Conservation (phyloP, 2,888 invertebrate genomes). For the Sycophila texana region DNA sequence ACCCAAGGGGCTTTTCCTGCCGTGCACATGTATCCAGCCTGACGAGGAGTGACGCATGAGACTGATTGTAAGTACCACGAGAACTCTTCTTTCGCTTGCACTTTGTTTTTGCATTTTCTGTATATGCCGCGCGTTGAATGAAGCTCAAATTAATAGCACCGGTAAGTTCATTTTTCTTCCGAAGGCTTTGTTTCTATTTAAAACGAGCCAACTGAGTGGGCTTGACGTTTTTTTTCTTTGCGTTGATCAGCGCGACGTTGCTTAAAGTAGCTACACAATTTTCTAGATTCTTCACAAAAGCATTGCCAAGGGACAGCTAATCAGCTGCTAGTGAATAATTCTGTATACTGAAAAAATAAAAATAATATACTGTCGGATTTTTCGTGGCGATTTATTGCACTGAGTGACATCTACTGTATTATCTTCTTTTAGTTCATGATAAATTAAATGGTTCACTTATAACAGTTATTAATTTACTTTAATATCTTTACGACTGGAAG, state of each 20-base stretch:
- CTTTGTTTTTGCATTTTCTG: not conserved
- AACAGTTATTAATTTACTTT: too few relatives aligned
- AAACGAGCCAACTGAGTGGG: not conserved
- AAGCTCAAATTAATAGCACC: not conserved
- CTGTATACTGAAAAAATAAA: too few relatives aligned
- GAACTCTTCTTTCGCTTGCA: not conserved
- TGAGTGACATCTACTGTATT: too few relatives aligned
- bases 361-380: too few relatives aligned
- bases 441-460: too few relatives aligned
- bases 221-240: not conserved
- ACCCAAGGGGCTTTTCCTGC: constrained; percentile 10
- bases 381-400: too few relatives aligned
- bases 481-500: too few relatives aligned
- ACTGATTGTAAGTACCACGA: constrained; percentile 18
- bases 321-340: too few relatives aligned
- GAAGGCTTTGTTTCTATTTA: not conserved
- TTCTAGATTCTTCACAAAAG: too few relatives aligned
- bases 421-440: too few relatives aligned
- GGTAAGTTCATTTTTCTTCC: not conserved
- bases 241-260: not conserved
- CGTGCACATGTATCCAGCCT: not conserved
- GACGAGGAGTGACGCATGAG: constrained; percentile 4
- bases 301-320: too few relatives aligned
- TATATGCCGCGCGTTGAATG: not conserved
- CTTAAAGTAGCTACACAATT: too few relatives aligned